These are phyloP conservation scores for Camponotus fellah DNA, from an alignment of 2,888 invertebrate genomes.

Conservation along the genomic window DNA sequence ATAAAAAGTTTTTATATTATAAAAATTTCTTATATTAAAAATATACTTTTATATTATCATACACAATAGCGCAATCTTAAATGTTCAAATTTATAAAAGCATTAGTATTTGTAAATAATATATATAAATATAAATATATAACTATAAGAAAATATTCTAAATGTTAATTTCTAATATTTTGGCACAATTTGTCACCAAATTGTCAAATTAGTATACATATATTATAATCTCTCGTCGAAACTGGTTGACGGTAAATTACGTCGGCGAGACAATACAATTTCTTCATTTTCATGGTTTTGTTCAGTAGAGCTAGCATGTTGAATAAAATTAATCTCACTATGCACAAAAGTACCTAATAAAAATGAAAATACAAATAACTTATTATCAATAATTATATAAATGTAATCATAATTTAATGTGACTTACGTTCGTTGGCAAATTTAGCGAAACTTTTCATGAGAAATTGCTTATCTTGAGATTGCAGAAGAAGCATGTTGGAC, in stretches of 20 bases:
- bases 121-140: conserved; percentile 15
- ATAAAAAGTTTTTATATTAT: neutral
- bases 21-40: conserved; percentile 22
- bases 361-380: conserved; percentile 1
- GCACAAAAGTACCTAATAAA: neutral
- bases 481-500: conserved; percentile 89
- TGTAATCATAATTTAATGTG: conserved; percentile 8
- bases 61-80: neutral
- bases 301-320: neutral
- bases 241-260: conserved; percentile 41
- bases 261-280: conserved; percentile 10
- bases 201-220: neutral
- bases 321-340: neutral
- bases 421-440: conserved; percentile 88
- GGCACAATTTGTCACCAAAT: neutral
- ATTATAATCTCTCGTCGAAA: conserved; percentile 14
- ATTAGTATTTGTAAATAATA: neutral
- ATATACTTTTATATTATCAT: neutral
- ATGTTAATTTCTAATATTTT: neutral
- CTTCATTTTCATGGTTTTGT: neutral
- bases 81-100: neutral
- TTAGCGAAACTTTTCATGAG: conserved; percentile 89
- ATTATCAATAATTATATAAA: conserved; percentile 15
- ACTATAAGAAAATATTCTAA: neutral
- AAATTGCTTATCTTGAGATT: conserved; percentile 91